Percentiles rank a stretch among this genome's conserved stretches.
Conservation (phyloP, 2,888 invertebrate species). For the Augiades crinisus region DNA sequence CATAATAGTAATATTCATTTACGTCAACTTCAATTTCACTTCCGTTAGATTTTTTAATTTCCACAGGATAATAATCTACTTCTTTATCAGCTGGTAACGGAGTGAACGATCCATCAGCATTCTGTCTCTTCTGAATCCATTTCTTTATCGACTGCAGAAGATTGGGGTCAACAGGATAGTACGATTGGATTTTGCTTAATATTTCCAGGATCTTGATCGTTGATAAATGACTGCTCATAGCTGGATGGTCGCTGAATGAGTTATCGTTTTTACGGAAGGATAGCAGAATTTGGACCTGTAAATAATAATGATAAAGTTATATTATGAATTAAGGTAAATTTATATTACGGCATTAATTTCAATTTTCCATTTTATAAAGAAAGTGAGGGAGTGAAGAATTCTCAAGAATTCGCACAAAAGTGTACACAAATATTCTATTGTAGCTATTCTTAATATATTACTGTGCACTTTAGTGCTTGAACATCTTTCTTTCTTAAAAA, state of each 20-base stretch:
- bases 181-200: conserved; percentile 81
- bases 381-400: too few relatives aligned
- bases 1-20: conserved; percentile 74
- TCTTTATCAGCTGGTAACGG: conserved; percentile 82
- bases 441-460: too few relatives aligned
- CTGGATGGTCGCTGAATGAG: conserved; percentile 85
- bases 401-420: too few relatives aligned
- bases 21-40: conserved; percentile 62
- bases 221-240: conserved; percentile 81
- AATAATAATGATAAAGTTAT: conserved; percentile 27
- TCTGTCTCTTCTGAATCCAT: conserved; percentile 83
- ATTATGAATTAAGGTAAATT: too few relatives aligned
- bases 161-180: conserved; percentile 83
- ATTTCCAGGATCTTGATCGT: conserved; percentile 83
- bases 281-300: conserved; percentile 82
- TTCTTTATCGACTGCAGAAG: conserved; percentile 80
- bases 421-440: too few relatives aligned
- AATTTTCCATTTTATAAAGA: too few relatives aligned
- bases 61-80: conserved; percentile 72
- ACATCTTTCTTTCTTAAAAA: too few relatives aligned
- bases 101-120: conserved; percentile 82
- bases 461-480: too few relatives aligned
- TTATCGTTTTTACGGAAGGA: conserved; percentile 84
- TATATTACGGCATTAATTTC: too few relatives aligned
- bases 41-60: conserved; percentile 57